Evolutionary conservation across 1,140 invertebrate species (phyloP), one percentile per base, ranked within the genome.

Genomic region (Tetragnatha versicolor): DNA sequence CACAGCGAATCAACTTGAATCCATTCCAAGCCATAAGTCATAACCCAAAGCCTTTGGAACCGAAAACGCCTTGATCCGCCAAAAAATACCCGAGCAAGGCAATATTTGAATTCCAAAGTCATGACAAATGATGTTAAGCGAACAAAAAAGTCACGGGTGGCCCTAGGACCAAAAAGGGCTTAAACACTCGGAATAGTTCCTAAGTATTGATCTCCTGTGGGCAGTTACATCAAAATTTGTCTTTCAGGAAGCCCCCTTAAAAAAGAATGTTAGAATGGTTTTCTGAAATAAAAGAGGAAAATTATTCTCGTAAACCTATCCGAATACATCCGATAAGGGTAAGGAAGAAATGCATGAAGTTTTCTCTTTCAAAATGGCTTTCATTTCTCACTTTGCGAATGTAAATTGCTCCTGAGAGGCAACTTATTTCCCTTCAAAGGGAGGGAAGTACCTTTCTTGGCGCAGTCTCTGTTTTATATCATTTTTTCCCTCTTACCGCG

Each of bases 341-440:
- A 70, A 68, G n/a, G n/a, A n/a, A n/a, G n/a, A n/a, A 55, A 70
- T 33, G 42, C 27, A 70, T 70, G 47, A 70, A 25, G n/a, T 47
- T 55, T 55, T 25, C 25, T 53, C 68, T 27, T 37, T 33, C 47
- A 70, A 70, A 70, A 70, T 70, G 55, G 47, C 68, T 37, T 55
- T 70, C 47, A 55, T 70, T 55, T 70, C 49, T 55, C 68, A 37
- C 33, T 70, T 55, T 70, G 14, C 31, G 68, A 70, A 70, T 70
- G 68, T 70, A 70, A 70, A 70, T 70, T 70, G 68, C 33, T 55
- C 68, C 68, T 70, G 20, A 10, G 51, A 55, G 68, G 68, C 47
- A 55, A 25, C 68, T 55, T 55, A 53, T 70, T 70, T 70, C 39
- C 27, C 49, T 20, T 55, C 20, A 20, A 12, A 49, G 27, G 22